Conservation (phyloP, 1,140 invertebrate genomes). For the Homalodisca vitripennis region DNA sequence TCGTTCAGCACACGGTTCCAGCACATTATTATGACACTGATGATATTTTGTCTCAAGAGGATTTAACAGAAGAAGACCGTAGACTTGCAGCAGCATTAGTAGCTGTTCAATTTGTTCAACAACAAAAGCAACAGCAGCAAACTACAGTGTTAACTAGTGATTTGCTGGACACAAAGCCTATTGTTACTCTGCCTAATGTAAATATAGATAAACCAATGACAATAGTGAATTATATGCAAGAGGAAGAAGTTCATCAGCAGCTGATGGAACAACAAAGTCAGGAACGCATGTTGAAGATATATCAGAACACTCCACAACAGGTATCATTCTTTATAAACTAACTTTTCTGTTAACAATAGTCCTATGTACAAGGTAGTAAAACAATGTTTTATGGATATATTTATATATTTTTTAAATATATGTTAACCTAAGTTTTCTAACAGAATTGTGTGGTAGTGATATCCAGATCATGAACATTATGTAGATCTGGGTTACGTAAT, state of each 20-base stretch:
- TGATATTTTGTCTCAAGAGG: slow-evolving; percentile 49
- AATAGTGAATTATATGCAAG: slow-evolving; percentile 42
- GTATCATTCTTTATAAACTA: no score
- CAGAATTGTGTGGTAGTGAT: no score
- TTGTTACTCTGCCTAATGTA: slow-evolving; percentile 36
- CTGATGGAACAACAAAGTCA: slow-evolving; percentile 35
- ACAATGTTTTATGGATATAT: no score
- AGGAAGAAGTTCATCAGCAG: slow-evolving; percentile 37
- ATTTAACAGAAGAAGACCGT: slow-evolving; percentile 53
- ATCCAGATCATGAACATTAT: no score
- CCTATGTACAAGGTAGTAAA: no score
- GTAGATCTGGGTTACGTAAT: no score
- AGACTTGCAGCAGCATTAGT: slow-evolving; percentile 53
- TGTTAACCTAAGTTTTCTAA: no score
- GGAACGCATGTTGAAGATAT: slow-evolving; percentile 39
- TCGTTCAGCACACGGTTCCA: slow-evolving; percentile 45
- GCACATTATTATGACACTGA: slow-evolving; percentile 53
- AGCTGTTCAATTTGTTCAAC: slow-evolving; percentile 54
- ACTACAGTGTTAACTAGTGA: slow-evolving; percentile 5
- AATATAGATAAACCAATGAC: slow-evolving; percentile 38
- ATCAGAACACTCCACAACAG: slow-evolving; percentile 32
- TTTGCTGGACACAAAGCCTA: slow-evolving; percentile 24
- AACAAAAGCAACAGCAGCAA: slow-evolving; percentile 51
- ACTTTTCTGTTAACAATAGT: no score
- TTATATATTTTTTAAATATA: no score